Percentiles rank a stretch among this genome's conserved stretches.
Conservation (phyloP, 2,888 invertebrate genomes). For the Drosophila peninsularis region DNA sequence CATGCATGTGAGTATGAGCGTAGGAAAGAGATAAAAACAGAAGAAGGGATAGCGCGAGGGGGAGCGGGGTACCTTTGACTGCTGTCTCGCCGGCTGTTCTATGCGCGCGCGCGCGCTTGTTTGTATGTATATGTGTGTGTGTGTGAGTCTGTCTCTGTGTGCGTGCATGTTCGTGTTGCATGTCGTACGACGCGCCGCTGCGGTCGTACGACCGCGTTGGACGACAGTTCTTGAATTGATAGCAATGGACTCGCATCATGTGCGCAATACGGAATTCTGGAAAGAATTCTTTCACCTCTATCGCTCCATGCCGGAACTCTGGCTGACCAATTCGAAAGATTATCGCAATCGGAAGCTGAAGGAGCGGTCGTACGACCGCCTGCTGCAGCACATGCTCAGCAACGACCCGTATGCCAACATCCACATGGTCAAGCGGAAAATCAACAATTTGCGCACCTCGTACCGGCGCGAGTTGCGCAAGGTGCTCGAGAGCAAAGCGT, state of each 20-base stretch:
- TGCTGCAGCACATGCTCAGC: slow-evolving; percentile 39
- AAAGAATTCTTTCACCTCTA: slow-evolving; percentile 57
- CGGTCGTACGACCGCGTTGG: slow-evolving; percentile 51
- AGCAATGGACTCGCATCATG: slow-evolving; percentile 49
- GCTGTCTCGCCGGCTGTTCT: background rate
- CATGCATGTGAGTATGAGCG: slow-evolving; percentile 49
- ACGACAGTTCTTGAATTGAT: slow-evolving; percentile 32
- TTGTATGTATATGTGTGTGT: background rate
- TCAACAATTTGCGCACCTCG: slow-evolving; percentile 71
- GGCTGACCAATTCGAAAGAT: slow-evolving; percentile 43
- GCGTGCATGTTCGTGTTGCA: slow-evolving; percentile 4
- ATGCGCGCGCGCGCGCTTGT: background rate
- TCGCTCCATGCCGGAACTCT: slow-evolving; percentile 65
- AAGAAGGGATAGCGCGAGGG: background rate
- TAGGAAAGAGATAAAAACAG: background rate
- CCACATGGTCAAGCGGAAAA: slow-evolving; percentile 63
- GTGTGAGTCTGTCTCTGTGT: background rate
- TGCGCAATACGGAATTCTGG: slow-evolving; percentile 52
- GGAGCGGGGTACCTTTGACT: background rate
- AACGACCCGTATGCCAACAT: slow-evolving; percentile 47
- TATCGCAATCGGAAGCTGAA: slow-evolving; percentile 59
- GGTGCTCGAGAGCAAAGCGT: slow-evolving; percentile 42
- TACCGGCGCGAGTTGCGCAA: slow-evolving; percentile 67
- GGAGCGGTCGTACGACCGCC: slow-evolving; percentile 37
- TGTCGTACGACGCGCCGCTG: slow-evolving; percentile 12